Conservation (phyloP, 2,888 invertebrate genomes). For the Petrophora chlorosata region DNA sequence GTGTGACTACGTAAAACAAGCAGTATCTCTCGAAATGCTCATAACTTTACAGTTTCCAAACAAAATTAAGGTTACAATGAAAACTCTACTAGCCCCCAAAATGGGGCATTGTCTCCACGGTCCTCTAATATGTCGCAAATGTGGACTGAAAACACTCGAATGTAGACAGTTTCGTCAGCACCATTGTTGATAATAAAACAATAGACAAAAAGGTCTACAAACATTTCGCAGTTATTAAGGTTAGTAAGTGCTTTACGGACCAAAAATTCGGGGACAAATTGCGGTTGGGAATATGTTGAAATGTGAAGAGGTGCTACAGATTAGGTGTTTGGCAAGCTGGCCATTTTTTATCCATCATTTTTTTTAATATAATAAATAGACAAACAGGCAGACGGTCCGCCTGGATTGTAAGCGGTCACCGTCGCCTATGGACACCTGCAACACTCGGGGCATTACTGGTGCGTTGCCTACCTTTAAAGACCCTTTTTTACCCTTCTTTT, state of each 20-base stretch:
- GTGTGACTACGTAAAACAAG: conserved; percentile 1
- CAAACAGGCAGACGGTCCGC: too few relatives aligned
- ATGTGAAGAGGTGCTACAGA: conserved; percentile 13
- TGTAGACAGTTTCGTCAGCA: conserved; percentile 25
- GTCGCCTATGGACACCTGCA: too few relatives aligned
- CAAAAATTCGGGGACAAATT: conserved; percentile 32
- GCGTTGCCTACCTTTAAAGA: too few relatives aligned
- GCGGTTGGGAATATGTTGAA: conserved; percentile 16
- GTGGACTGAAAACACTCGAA: conserved; percentile 10
- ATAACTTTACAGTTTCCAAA: conserved; percentile 18
- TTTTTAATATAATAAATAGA: too few relatives aligned
- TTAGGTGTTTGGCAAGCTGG: too few relatives aligned
- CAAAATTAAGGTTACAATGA: conserved; percentile 16
- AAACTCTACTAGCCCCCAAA: conserved; percentile 17
- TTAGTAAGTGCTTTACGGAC: conserved; percentile 30
- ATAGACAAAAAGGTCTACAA: conserved; percentile 33
- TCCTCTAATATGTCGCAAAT: conserved; percentile 9
- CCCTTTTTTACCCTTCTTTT: too few relatives aligned
- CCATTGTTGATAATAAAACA: conserved; percentile 37
- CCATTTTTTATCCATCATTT: too few relatives aligned
- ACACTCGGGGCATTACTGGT: too few relatives aligned
- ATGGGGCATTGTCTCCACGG: conserved; percentile 8
- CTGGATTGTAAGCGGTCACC: too few relatives aligned
- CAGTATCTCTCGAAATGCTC: conserved; percentile 4
- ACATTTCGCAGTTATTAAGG: conserved; percentile 31